A percentile compares a stretch with the other conserved stretches of the same genome.
Evolutionary conservation across 2,113 vertebrate genomes (phyloP).

Genomic region (Cheilinus undulatus): DNA sequence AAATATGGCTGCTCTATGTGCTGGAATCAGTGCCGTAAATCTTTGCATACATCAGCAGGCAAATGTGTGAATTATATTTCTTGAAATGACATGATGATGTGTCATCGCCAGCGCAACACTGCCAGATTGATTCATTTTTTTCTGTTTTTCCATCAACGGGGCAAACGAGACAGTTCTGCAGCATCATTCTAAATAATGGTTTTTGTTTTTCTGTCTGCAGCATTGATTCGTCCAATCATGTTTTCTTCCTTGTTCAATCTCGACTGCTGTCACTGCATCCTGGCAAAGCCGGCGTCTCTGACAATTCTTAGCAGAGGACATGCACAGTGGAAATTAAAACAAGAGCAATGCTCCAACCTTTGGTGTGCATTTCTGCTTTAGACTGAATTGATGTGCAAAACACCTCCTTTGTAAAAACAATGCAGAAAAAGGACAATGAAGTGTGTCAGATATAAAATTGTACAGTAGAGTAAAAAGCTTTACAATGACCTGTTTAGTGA

Average conservation of each 20-base stretch:
- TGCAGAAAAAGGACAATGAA: too few species aligned
- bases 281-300: conserved; percentile 13
- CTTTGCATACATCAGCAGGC: background rate
- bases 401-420: too few species aligned
- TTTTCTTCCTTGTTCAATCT: conserved; percentile 68
- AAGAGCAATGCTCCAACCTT: conserved; percentile 8
- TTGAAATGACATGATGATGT: background rate
- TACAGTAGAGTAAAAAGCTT: too few species aligned
- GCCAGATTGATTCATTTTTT: conserved; percentile 15
- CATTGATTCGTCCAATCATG: conserved; percentile 59
- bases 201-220: conserved; percentile 51
- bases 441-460: too few species aligned
- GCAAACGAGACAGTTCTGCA: conserved; percentile 19
- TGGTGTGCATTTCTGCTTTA: background rate
- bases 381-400: background rate
- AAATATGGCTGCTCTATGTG: conserved; percentile 27
- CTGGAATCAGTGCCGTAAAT: conserved; percentile 5
- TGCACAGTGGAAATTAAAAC: conserved; percentile 39
- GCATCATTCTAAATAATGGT: conserved; percentile 37
- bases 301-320: conserved; percentile 37
- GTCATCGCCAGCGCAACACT: background rate
- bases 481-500: too few species aligned
- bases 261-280: conserved; percentile 40
- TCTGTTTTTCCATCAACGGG: conserved; percentile 20
- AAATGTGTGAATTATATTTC: background rate